A percentile compares a stretch with the other conserved stretches of the same genome.
Evolutionary conservation across 2,113 vertebrate genomes (phyloP).

Genomic region (Corythornis madagascariensis): DNA sequence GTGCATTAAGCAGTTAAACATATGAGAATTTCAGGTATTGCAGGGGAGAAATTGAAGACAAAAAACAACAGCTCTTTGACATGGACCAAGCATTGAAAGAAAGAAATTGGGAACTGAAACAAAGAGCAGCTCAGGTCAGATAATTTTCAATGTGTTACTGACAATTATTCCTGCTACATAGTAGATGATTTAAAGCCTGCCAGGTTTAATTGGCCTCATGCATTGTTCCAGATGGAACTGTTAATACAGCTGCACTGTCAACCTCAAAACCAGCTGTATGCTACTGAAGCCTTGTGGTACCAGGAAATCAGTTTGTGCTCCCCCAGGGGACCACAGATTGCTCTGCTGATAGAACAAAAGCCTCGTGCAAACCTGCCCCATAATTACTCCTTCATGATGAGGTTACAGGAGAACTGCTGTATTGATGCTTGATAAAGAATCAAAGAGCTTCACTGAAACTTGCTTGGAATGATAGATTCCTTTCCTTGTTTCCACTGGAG

Average conservation of each 20-base stretch:
- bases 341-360: not conserved
- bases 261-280: not conserved
- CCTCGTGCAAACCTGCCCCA: not conserved
- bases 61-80: constrained; percentile 87
- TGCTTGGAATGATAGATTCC: not conserved
- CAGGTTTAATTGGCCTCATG: not conserved
- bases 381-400: not conserved
- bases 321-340: not conserved
- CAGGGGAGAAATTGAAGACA: constrained; percentile 88
- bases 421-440: not conserved
- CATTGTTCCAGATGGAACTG: not conserved
- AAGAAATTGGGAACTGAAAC: constrained; percentile 92
- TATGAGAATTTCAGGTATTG: constrained; percentile 80
- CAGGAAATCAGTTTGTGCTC: not conserved
- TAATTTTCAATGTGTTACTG: not conserved
- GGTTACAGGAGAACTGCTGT: not conserved
- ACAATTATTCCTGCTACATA: not conserved
- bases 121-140: constrained; percentile 90
- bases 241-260: not conserved
- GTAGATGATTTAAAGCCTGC: not conserved
- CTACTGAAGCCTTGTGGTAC: not conserved
- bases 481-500: not conserved
- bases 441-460: not conserved
- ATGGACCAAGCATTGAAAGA: constrained; percentile 90
- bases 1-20: not conserved